Percentiles rank a stretch among this genome's conserved stretches.
These are phyloP conservation scores for Pseudanteris insignis DNA, from an alignment of 2,888 invertebrate species.

Conservation along the genomic window DNA sequence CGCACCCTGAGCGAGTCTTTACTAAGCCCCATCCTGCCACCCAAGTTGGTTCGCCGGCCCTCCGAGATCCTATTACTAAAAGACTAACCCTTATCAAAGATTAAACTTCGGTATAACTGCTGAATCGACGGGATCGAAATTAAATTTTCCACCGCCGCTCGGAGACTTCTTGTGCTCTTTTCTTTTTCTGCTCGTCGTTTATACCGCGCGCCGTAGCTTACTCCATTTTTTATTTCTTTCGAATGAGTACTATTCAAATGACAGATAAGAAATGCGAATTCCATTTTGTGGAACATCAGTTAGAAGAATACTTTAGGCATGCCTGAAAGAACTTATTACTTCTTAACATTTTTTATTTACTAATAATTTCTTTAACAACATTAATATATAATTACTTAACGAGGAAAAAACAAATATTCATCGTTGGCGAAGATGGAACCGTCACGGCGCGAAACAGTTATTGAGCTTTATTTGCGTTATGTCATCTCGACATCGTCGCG, in stretches of 20 bases:
- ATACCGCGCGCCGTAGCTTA: conserved; percentile 22
- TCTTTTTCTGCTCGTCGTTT: conserved; percentile 38
- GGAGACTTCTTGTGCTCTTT: conserved; percentile 43
- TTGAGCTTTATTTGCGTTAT: conserved; percentile 56
- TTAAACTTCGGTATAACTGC: conserved; percentile 70
- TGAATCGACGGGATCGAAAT: conserved; percentile 71
- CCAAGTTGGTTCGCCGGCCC: conserved; percentile 54
- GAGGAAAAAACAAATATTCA: too few relatives aligned
- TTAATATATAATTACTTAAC: too few relatives aligned
- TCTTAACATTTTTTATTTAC: too few relatives aligned
- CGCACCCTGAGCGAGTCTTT: conserved; percentile 32
- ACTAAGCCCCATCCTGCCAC: conserved; percentile 45
- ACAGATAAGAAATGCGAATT: conserved; percentile 45
- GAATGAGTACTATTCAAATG: conserved; percentile 42
- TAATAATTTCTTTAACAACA: too few relatives aligned
- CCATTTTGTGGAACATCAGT: conserved; percentile 43
- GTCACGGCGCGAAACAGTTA: conserved; percentile 50
- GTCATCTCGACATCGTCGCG: conserved; percentile 33
- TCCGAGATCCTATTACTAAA: conserved; percentile 67
- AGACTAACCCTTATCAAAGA: conserved; percentile 69
- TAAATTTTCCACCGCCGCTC: conserved; percentile 67
- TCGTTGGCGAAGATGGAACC: conserved; percentile 29
- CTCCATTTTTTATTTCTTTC: conserved; percentile 37
- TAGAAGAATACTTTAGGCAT: conserved; percentile 43
- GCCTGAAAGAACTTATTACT: too few relatives aligned